Conservation (phyloP, 1,140 invertebrate genomes). For the Amphibalanus amphitrite region DNA sequence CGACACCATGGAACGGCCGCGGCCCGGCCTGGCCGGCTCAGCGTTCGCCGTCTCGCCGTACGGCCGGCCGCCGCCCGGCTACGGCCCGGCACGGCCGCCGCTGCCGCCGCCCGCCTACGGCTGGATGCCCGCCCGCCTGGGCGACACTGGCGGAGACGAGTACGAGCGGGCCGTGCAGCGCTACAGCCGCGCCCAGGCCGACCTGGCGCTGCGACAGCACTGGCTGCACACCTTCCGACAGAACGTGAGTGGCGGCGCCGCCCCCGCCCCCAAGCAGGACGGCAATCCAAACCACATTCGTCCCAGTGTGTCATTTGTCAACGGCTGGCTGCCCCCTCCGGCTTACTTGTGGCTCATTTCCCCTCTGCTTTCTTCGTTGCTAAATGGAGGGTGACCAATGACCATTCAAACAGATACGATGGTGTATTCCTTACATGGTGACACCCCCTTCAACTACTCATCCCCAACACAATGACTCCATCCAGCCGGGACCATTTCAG, state of each 20-base stretch:
- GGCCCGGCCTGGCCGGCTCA: not conserved
- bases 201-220: not conserved
- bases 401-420: too few species aligned
- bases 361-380: too few species aligned
- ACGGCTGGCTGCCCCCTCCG: too few species aligned
- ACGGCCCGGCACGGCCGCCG: not conserved
- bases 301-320: too few species aligned
- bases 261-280: too few species aligned
- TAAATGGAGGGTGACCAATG: too few species aligned
- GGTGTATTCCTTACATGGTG: too few species aligned
- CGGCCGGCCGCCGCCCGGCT: not conserved
- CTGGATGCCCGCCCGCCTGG: not conserved
- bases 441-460: too few species aligned
- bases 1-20: not conserved
- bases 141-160: not conserved
- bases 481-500: too few species aligned
- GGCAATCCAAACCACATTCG: too few species aligned
- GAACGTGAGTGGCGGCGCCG: not conserved
- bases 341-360: too few species aligned
- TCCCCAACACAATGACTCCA: too few species aligned
- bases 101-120: not conserved
- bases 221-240: conserved; percentile 1
- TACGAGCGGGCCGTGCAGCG: not conserved
- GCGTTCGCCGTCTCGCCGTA: not conserved
- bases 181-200: not conserved